phyloP scores from a whole-genome alignment of 1,140 invertebrate species.

The Aphaenogaster rudis region DNA sequence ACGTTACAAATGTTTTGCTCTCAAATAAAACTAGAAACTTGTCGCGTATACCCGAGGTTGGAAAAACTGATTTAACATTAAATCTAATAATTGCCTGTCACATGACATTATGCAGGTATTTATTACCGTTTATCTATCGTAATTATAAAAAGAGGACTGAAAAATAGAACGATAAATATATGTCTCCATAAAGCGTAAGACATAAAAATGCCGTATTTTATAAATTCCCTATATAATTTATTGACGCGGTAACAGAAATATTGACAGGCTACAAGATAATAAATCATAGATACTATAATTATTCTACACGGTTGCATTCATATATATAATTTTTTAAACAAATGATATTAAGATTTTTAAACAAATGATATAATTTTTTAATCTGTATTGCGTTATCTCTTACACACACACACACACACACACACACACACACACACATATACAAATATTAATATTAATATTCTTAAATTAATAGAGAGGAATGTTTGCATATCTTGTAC shows the following conservation, averaged over 20 bases:
- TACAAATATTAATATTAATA: neutral
- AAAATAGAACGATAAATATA: constrained; percentile 24
- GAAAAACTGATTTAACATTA: neutral
- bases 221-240: constrained; percentile 12
- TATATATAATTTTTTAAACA: neutral
- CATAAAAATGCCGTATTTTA: neutral
- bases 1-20: neutral
- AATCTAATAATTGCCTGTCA: neutral
- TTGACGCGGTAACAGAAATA: neutral
- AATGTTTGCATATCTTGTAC: neutral
- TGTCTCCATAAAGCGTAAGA: neutral
- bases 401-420: no score
- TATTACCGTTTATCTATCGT: constrained; percentile 18
- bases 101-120: neutral
- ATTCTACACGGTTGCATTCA: neutral
- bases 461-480: neutral
- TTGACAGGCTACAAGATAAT: neutral
- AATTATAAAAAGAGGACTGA: constrained; percentile 9
- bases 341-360: no score
- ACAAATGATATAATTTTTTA: neutral
- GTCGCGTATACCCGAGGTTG: no score
- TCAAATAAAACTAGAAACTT: neutral
- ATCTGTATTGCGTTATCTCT: neutral
- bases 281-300: constrained; percentile 6
- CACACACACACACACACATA: no score